Evolutionary conservation across 1,140 invertebrate species (phyloP).

Genomic region (Drosophila eugracilis): DNA sequence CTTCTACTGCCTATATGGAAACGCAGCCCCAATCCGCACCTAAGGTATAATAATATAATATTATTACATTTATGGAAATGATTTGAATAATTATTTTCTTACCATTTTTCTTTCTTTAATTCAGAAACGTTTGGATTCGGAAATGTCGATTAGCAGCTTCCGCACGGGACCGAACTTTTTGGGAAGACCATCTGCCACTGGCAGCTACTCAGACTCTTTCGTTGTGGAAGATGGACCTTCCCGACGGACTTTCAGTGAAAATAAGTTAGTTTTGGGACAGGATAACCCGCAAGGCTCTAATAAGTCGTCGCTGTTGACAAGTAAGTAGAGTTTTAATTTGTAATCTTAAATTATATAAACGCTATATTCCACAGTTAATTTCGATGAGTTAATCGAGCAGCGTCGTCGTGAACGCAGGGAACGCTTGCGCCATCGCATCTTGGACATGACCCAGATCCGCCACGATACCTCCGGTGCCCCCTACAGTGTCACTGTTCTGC

Average conservation of each 20-base stretch:
- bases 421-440: conserved; percentile 59
- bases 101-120: too few relatives aligned
- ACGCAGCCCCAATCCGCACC: neutral
- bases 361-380: conserved; percentile 26
- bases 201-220: neutral
- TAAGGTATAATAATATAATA: too few relatives aligned
- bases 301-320: neutral
- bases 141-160: neutral
- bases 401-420: conserved; percentile 55
- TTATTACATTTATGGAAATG: too few relatives aligned
- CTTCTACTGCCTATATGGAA: conserved; percentile 92
- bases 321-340: neutral
- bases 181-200: conserved; percentile 2
- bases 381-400: conserved; percentile 64
- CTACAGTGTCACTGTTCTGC: conserved; percentile 57
- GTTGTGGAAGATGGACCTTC: neutral
- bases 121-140: neutral
- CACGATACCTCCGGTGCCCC: conserved; percentile 16
- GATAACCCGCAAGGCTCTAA: neutral
- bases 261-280: neutral
- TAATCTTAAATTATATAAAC: neutral
- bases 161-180: neutral
- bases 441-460: conserved; percentile 42
- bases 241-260: neutral
- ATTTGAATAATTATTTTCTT: too few relatives aligned